Evolutionary conservation across 2,113 vertebrate species (phyloP), one percentile per base, ranked within the genome.

Genomic region (Hydropotes inermis): DNA sequence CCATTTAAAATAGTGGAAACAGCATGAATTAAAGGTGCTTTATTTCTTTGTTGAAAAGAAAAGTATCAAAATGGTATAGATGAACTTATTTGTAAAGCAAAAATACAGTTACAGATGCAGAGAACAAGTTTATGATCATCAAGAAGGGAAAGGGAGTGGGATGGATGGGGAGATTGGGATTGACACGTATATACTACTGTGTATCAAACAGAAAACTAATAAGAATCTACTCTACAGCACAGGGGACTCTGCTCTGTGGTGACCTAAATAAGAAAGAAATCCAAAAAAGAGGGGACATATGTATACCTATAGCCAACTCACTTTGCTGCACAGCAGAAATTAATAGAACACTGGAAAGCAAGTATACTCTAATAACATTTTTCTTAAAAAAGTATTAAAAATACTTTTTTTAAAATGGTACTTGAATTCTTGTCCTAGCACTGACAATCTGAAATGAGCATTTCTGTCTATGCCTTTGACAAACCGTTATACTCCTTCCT

Each of bases 1-100:
- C 64, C 83, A 78, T 55, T 90, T 57, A 94, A 91, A 45, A 33
- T 9, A 85, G 36, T 50, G 27, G 52, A 94, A 96, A 96, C 21
- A 81, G 8, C 14, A 7, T 83, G 45, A 94, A 92, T 93, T 87
- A 89, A 92, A 85, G 15, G 30, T 78, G 4, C 23, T 90, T 23
- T 90, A n/a, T 83, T 90, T 83, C 3, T 92, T 86, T 76, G 10
- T 60, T 78, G 33, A 87, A 76, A 54, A 70, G 5, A 10, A 58
- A 70, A 70, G 19, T 94, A 83, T 25, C 25, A 86, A 52, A 74
- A 74, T 74, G 21, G 70, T 74, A 74, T 43, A 43, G 36, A 74
- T 43, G 11, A 76, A 43, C 39, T 76, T 76, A 7, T 76, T 43
- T 43, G 36, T 43, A 76, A 76, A 76, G 70, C 23, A 76, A 39